Conservation (phyloP, 2,797 vertebrate species). For the Macropodus opercularis region DNA sequence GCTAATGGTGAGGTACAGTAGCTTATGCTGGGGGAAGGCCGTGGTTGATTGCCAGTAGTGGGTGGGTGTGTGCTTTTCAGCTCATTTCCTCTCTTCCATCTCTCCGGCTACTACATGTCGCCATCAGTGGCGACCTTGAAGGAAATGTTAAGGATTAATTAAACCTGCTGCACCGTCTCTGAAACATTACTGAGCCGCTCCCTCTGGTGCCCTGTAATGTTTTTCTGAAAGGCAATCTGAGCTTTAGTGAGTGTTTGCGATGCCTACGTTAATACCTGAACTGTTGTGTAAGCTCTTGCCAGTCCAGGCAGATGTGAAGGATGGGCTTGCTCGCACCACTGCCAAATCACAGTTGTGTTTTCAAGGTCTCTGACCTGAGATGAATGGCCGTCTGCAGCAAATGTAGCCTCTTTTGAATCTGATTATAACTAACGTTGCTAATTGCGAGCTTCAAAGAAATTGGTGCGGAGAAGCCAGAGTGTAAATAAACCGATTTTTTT, state of each 20-base stretch:
- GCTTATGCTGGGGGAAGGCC: constrained; percentile 20
- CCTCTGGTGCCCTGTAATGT: constrained; percentile 17
- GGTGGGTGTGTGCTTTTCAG: constrained; percentile 46
- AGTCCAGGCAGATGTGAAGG: constrained; percentile 50
- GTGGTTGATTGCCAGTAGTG: constrained; percentile 13
- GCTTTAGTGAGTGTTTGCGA: constrained; percentile 36
- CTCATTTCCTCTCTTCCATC: constrained; percentile 58
- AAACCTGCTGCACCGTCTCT: constrained; percentile 30
- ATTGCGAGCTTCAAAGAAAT: constrained; percentile 58
- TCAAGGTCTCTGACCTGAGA: constrained; percentile 59
- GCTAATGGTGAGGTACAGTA: constrained; percentile 30
- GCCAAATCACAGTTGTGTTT: constrained; percentile 61
- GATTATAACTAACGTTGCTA: constrained; percentile 40
- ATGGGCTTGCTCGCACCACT: constrained; percentile 48
- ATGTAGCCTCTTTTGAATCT: constrained; percentile 37
- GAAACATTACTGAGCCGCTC: constrained; percentile 25
- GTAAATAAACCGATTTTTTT: constrained; percentile 15
- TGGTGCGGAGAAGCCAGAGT: constrained; percentile 28
- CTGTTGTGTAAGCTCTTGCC: constrained; percentile 40
- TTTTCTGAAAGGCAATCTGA: constrained; percentile 34
- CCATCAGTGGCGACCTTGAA: constrained; percentile 27
- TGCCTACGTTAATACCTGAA: constrained; percentile 28
- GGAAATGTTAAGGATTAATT: constrained; percentile 32
- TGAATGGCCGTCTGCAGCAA: constrained; percentile 51
- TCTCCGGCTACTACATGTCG: constrained; percentile 19